phyloP scores from a whole-genome alignment of 23 tunicate genomes.

The Clavelina lepadiformis region DNA sequence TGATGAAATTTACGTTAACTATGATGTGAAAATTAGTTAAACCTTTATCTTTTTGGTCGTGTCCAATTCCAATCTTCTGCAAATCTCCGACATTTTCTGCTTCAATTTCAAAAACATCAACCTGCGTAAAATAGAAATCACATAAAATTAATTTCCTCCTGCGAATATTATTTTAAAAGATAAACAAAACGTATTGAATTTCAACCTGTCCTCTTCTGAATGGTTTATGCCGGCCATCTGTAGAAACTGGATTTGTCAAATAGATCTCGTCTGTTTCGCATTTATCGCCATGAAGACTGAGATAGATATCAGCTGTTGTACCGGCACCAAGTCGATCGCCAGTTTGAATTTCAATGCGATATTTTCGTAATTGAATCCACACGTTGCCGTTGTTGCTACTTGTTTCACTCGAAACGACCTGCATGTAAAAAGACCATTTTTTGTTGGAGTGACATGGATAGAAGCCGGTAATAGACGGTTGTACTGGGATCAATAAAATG shows the following conservation, averaged over 20 bases:
- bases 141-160: background rate
- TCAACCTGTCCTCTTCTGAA: constrained; percentile 76
- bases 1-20: too few relatives aligned
- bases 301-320: constrained; percentile 75
- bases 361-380: constrained; percentile 42
- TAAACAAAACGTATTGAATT: too few relatives aligned
- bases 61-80: constrained; percentile 61
- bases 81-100: constrained; percentile 67
- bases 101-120: constrained; percentile 69
- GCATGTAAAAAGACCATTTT: too few relatives aligned
- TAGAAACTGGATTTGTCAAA: constrained; percentile 44
- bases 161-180: background rate
- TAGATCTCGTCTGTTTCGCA: constrained; percentile 67
- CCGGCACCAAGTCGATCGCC: constrained; percentile 77
- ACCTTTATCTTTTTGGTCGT: constrained; percentile 78
- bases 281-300: constrained; percentile 51
- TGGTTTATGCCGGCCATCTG: constrained; percentile 18
- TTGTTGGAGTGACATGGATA: too few relatives aligned
- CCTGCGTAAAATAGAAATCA: constrained; percentile 22
- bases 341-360: constrained; percentile 42
- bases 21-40: too few relatives aligned
- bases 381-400: constrained; percentile 6
- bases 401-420: too few relatives aligned
- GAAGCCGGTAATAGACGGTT: too few relatives aligned
- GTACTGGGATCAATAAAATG: too few relatives aligned